Evolutionary conservation across 2,797 vertebrate species (phyloP), one percentile per base, ranked within the genome.

Genomic region (Sorex maritimensis): DNA sequence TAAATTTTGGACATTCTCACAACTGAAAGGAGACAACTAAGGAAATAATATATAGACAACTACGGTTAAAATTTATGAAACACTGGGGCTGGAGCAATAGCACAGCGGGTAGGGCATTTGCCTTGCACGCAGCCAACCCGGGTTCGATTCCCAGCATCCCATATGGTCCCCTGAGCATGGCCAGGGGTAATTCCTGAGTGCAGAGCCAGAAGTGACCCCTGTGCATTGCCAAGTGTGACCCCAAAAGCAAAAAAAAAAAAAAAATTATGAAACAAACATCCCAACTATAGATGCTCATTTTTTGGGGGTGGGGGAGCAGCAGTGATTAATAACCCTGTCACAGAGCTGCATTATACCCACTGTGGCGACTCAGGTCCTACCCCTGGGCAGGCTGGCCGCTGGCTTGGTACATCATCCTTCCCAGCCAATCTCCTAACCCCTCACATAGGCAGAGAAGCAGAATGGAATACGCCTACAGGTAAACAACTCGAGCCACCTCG

Each of bases 401-500:
- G 67, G 26, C 74, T 26, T 34, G 9, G 21, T 17, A 71, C 52
- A 24, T 52, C 52, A 85, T 44, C 38, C 75, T 94, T 74, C 58
- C 58, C 58, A 3, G 58, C 5, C 21, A 21, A 61, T 61, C 58
- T 61, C 21, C 21, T 21, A 61, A 61, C 58, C 58, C 58, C 21
- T 23, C 58, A 61, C 21, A 19, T 61, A 61, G 58, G 3, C 49
- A 61, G 6, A 61, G 58, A 92, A 74, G 58, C 75, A 86, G 80
- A 86, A 93, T 71, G 52, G n/a, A 90, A 88, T 61, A 75, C 82
- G 79, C 72, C 41, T 94, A 44, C 12, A 86, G 55, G 26, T 49
- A 92, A 61, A 46, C 73, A 78, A 75, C 81, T 93, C 30, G 69
- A 6, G 69, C 46, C 11, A 30, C 1, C 24, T 41, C 52, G 68